Evolutionary conservation across 2,888 invertebrate genomes (phyloP).

Genomic region (Andricus curvator): DNA sequence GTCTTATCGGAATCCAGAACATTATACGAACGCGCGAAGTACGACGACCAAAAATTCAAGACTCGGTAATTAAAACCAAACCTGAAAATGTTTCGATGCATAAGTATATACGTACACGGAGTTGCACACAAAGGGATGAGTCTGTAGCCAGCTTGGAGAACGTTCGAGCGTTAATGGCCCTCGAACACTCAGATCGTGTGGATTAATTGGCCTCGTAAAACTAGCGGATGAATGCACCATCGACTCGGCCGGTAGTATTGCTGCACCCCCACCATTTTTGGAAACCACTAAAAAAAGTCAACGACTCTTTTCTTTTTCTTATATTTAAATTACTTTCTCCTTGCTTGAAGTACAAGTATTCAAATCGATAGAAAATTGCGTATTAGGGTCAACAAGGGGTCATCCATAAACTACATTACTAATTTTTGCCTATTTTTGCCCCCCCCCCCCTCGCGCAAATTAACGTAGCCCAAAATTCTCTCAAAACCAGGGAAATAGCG

Average conservation of each 20-base stretch:
- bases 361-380: too few relatives aligned
- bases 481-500: too few relatives aligned
- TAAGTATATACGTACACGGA: not conserved
- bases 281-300: not conserved
- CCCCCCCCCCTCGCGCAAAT: too few relatives aligned
- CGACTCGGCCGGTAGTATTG: too few relatives aligned
- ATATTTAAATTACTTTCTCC: too few relatives aligned
- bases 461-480: too few relatives aligned
- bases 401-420: too few relatives aligned
- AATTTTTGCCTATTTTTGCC: too few relatives aligned
- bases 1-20: not conserved
- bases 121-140: not conserved
- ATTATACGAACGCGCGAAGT: not conserved
- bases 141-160: not conserved
- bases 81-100: not conserved
- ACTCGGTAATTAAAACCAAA: not conserved
- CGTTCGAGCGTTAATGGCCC: constrained; percentile 8
- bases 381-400: too few relatives aligned
- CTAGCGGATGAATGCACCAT: not conserved
- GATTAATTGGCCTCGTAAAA: constrained; percentile 1
- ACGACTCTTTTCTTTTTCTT: too few relatives aligned
- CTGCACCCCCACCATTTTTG: not conserved
- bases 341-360: too few relatives aligned
- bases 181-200: not conserved
- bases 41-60: not conserved